A percentile compares a stretch with the other conserved stretches of the same genome.
phyloP scores from a whole-genome alignment of 1,140 invertebrate genomes.

The Drosophila tropicalis region DNA sequence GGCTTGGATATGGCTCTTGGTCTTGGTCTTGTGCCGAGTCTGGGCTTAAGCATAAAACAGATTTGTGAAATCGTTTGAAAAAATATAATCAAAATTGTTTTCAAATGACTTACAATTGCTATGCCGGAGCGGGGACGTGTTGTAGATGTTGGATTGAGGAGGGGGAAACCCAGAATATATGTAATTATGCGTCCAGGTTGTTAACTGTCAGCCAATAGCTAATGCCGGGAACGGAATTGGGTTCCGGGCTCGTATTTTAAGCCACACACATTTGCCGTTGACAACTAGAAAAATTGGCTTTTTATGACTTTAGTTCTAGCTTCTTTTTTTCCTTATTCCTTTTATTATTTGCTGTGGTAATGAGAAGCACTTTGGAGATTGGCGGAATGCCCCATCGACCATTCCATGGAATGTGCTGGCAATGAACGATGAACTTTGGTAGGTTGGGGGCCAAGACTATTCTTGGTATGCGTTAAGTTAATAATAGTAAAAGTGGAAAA shows the following conservation, averaged over 20 bases:
- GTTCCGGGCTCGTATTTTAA: slow-evolving; percentile 59
- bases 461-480: slow-evolving; percentile 67
- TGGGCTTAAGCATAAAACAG: slow-evolving; percentile 67
- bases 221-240: slow-evolving; percentile 7
- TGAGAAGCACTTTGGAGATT: slow-evolving; percentile 22
- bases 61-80: slow-evolving; percentile 81
- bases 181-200: slow-evolving; percentile 73
- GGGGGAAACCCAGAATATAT: slow-evolving; percentile 18
- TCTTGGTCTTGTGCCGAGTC: neutral
- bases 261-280: slow-evolving; percentile 75
- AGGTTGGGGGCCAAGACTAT: slow-evolving; percentile 4
- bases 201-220: slow-evolving; percentile 77
- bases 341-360: slow-evolving; percentile 1
- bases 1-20: neutral
- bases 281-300: slow-evolving; percentile 81
- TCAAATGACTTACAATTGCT: slow-evolving; percentile 80
- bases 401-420: slow-evolving; percentile 53
- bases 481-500: slow-evolving; percentile 62
- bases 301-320: slow-evolving; percentile 58
- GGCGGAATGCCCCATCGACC: slow-evolving; percentile 28
- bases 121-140: slow-evolving; percentile 17
- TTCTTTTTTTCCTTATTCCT: neutral
- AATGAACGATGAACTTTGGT: slow-evolving; percentile 10
- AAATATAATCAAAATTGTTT: slow-evolving; percentile 82
- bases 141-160: neutral